Percentiles rank a stretch among this genome's conserved stretches.
phyloP scores from a whole-genome alignment of 1,140 invertebrate species.

The Drosophila gunungcola region DNA sequence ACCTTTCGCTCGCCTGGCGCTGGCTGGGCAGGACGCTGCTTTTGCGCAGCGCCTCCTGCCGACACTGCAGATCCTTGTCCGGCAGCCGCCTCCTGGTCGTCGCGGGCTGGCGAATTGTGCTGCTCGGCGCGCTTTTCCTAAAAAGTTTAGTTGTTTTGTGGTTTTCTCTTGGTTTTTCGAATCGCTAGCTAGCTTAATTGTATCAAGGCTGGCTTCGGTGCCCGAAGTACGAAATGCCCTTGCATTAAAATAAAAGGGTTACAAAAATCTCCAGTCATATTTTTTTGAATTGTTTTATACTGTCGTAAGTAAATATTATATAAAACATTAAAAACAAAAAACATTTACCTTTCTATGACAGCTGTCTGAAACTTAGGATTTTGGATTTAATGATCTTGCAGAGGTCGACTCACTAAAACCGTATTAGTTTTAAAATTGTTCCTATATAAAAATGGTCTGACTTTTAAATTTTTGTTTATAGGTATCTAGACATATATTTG shows the following conservation, averaged over 20 bases:
- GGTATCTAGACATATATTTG: too few relatives aligned
- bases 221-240: constrained; percentile 7
- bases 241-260: too few relatives aligned
- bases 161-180: constrained; percentile 2
- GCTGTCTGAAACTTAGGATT: too few relatives aligned
- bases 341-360: too few relatives aligned
- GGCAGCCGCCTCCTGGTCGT: constrained; percentile 42
- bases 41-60: constrained; percentile 40
- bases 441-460: too few relatives aligned
- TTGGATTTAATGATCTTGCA: too few relatives aligned
- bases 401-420: too few relatives aligned
- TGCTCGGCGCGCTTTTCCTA: constrained; percentile 75
- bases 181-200: background rate
- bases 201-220: constrained; percentile 3
- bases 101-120: constrained; percentile 51
- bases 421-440: too few relatives aligned
- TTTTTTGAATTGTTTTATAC: too few relatives aligned
- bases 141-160: constrained; percentile 28
- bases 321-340: too few relatives aligned
- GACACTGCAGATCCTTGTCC: constrained; percentile 12
- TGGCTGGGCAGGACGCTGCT: constrained; percentile 50
- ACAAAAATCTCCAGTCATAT: background rate
- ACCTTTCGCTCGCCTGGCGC: constrained; percentile 69
- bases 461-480: too few relatives aligned
- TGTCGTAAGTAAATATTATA: too few relatives aligned